Percentiles rank a stretch among this genome's conserved stretches.
phyloP scores from a whole-genome alignment of 1,140 invertebrate species.

The Whitmania pigra region DNA sequence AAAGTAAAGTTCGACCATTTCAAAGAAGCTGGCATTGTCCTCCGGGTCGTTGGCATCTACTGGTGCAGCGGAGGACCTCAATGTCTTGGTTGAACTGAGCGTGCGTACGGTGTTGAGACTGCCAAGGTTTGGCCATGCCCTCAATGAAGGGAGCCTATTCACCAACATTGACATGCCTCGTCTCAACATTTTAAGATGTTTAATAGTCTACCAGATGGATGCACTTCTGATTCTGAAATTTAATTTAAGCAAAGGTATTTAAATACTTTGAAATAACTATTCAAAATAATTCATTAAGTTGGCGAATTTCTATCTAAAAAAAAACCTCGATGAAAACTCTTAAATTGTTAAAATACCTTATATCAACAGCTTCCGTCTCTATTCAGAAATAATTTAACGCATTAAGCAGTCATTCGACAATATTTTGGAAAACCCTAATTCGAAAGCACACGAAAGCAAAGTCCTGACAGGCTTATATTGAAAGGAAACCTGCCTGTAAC shows the following conservation, averaged over 20 bases:
- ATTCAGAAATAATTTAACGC: too few relatives aligned
- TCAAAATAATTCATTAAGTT: too few relatives aligned
- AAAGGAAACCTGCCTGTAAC: too few relatives aligned
- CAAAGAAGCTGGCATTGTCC: conserved; percentile 24
- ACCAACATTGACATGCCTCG: neutral
- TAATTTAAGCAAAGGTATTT: neutral
- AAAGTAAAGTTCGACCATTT: conserved; percentile 25
- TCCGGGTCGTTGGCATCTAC: conserved; percentile 21
- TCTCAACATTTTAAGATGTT: conserved; percentile 14
- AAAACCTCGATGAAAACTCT: too few relatives aligned
- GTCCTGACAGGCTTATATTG: too few relatives aligned
- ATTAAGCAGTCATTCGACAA: too few relatives aligned
- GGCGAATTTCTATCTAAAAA: too few relatives aligned
- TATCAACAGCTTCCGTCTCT: too few relatives aligned
- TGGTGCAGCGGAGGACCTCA: neutral
- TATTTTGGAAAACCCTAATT: too few relatives aligned
- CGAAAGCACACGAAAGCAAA: too few relatives aligned
- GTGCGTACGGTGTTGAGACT: neutral
- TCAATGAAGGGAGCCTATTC: neutral
- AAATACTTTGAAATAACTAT: too few relatives aligned
- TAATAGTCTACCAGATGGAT: neutral
- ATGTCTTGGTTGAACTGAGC: neutral
- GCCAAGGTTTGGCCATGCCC: neutral
- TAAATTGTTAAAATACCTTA: too few relatives aligned
- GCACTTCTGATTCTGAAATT: neutral